Conservation (phyloP, 2,888 invertebrate species). For the Pseudoips prasinana region DNA sequence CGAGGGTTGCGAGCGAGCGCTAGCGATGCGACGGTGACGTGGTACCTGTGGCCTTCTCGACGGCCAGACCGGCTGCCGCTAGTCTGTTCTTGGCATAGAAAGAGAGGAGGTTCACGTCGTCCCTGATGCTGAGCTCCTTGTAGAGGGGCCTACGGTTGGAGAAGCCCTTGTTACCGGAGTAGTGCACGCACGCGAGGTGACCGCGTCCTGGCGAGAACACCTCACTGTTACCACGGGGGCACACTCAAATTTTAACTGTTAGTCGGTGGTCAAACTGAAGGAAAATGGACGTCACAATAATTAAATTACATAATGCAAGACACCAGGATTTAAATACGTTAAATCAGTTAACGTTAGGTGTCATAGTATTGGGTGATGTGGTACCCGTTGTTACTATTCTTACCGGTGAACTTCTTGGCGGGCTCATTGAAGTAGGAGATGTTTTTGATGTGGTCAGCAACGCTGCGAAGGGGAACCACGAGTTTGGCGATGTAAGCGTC, state of each 20-base stretch:
- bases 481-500: conserved; percentile 89
- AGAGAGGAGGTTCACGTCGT: conserved; percentile 93
- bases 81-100: conserved; percentile 92
- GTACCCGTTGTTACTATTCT: conserved; percentile 32
- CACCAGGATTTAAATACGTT: conserved; percentile 31
- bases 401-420: conserved; percentile 86
- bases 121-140: conserved; percentile 89
- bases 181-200: conserved; percentile 91
- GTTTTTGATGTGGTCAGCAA: conserved; percentile 82
- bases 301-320: conserved; percentile 17
- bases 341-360: conserved; percentile 34
- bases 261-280: conserved; percentile 49
- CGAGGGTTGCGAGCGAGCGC: conserved; percentile 67
- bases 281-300: conserved; percentile 24
- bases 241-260: conserved; percentile 64
- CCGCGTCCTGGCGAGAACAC: conserved; percentile 87
- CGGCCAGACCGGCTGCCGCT: conserved; percentile 82
- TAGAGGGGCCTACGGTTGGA: conserved; percentile 88
- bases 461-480: conserved; percentile 84
- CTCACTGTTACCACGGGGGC: conserved; percentile 68
- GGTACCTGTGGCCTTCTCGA: conserved; percentile 78
- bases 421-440: conserved; percentile 87
- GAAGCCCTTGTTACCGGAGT: conserved; percentile 90
- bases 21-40: conserved; percentile 58
- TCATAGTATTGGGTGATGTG: conserved; percentile 26